A percentile compares a stretch with the other conserved stretches of the same genome.
phyloP scores from a whole-genome alignment of 1,140 invertebrate genomes.

The Pseudomyrmex concolor region DNA sequence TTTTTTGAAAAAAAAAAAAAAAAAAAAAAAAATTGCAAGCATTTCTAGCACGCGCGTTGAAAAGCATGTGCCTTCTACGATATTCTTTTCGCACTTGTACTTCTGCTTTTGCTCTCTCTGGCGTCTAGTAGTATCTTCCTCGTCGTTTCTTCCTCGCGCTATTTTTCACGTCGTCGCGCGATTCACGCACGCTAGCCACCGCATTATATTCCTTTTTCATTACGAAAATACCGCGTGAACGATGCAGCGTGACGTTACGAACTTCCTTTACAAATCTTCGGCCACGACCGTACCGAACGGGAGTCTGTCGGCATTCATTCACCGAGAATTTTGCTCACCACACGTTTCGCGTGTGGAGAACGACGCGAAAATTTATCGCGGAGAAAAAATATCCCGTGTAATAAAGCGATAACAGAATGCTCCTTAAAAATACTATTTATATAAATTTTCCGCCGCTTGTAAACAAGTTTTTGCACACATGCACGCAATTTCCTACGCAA shows the following conservation, averaged over 20 bases:
- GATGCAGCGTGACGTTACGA: conserved; percentile 6
- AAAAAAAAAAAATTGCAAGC: conserved; percentile 2
- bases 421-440: too few relatives aligned
- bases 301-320: not conserved
- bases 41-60: not conserved
- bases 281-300: not conserved
- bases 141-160: conserved; percentile 14
- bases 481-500: not conserved
- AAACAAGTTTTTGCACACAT: too few relatives aligned
- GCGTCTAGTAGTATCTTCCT: conserved; percentile 16
- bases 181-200: conserved; percentile 16
- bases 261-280: conserved; percentile 43
- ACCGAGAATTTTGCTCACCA: not conserved
- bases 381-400: not conserved
- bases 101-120: conserved; percentile 42
- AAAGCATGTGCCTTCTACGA: not conserved
- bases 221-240: conserved; percentile 59
- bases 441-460: too few relatives aligned
- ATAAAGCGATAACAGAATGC: not conserved
- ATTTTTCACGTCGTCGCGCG: conserved; percentile 40
- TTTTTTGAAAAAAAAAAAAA: too few relatives aligned
- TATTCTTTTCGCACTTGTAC: conserved; percentile 6
- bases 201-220: conserved; percentile 25
- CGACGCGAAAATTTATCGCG: not conserved
- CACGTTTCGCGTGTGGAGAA: not conserved